A percentile compares a stretch with the other conserved stretches of the same genome.
These are phyloP conservation scores for Ptychoptera contaminata DNA, from an alignment of 2,888 invertebrate genomes.

Conservation along the genomic window DNA sequence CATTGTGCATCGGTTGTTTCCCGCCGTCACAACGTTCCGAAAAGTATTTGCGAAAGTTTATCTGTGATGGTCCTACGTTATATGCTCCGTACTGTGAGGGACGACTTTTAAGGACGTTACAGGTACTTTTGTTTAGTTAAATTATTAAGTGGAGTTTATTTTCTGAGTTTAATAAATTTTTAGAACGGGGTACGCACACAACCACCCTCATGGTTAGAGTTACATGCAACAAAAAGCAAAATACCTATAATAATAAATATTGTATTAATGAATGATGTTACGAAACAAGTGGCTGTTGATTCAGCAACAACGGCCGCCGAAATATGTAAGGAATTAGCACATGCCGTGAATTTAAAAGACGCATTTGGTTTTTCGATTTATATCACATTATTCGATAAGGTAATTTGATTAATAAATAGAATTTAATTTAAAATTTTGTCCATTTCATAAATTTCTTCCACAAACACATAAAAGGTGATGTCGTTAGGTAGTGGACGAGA, in stretches of 20 bases:
- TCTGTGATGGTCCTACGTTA: constrained; percentile 69
- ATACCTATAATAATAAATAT: constrained; percentile 68
- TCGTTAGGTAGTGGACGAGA: constrained; percentile 79
- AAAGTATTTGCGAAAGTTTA: constrained; percentile 74
- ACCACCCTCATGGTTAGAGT: constrained; percentile 84
- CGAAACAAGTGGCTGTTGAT: constrained; percentile 68
- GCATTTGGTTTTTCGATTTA: constrained; percentile 85
- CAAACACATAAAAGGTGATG: constrained; percentile 39
- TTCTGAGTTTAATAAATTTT: background rate
- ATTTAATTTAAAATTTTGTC: background rate
- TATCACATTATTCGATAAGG: constrained; percentile 74
- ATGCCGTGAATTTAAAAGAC: constrained; percentile 60
- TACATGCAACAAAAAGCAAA: constrained; percentile 71
- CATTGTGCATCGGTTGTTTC: constrained; percentile 86
- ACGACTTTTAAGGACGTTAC: constrained; percentile 66
- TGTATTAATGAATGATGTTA: constrained; percentile 75
- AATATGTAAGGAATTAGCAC: constrained; percentile 64
- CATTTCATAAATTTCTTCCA: constrained; percentile 26
- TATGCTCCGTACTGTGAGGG: constrained; percentile 83
- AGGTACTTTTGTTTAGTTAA: no score
- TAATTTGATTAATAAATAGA: no score
- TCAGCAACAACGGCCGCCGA: constrained; percentile 85
- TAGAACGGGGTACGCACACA: constrained; percentile 74
- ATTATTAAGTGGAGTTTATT: background rate
- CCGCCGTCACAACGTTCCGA: constrained; percentile 73